These are phyloP conservation scores for Crocuta crocuta DNA, from an alignment of 2,113 vertebrate species.

Conservation along the genomic window DNA sequence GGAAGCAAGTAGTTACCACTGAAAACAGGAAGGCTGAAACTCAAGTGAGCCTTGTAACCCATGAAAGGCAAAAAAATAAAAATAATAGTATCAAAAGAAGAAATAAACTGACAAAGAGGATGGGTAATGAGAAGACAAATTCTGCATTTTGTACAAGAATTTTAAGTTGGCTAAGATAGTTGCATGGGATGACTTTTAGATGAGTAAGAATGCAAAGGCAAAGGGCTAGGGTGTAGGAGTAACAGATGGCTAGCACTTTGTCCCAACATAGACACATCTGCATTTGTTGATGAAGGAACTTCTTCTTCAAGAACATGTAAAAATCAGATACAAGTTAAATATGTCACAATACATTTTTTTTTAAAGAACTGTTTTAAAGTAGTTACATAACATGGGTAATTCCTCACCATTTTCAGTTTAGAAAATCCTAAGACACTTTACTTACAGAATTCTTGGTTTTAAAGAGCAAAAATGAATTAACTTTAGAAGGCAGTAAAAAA, in stretches of 20 bases:
- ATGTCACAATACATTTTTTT: not conserved
- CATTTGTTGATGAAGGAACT: not conserved
- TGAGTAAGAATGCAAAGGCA: not conserved
- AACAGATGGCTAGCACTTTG: not conserved
- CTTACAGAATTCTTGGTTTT: not conserved
- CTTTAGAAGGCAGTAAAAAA: not conserved
- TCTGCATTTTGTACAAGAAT: not conserved
- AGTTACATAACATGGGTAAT: not conserved
- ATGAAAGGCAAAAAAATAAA: not conserved
- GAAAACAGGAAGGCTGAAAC: not conserved
- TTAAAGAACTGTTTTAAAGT: not conserved
- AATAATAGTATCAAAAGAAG: not conserved
- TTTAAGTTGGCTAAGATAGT: not conserved
- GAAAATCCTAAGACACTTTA: not conserved
- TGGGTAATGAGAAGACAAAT: not conserved
- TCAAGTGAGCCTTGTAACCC: not conserved
- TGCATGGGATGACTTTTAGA: not conserved
- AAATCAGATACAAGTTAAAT: not conserved
- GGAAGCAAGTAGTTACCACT: not conserved
- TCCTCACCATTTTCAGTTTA: not conserved
- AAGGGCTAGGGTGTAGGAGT: not conserved
- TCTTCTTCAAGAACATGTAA: not conserved
- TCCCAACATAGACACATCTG: not conserved
- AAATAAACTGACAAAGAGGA: not conserved
- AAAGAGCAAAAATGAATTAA: slow-evolving; percentile 12